A percentile compares a stretch with the other conserved stretches of the same genome.
Conservation (phyloP, 2,797 vertebrate genomes). For the Pteronotus mesoamericanus region DNA sequence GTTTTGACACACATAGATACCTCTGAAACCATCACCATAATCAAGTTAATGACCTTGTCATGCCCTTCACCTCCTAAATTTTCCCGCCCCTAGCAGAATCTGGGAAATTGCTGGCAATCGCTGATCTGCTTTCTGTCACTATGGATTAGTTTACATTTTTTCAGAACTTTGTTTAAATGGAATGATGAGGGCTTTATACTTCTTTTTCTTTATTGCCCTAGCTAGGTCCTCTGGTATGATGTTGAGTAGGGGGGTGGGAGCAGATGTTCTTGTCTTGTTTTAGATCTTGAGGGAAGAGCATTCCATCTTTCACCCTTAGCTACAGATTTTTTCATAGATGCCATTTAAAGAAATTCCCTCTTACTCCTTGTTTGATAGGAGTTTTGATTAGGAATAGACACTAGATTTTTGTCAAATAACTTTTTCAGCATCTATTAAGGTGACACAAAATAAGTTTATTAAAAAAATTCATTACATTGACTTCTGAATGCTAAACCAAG, state of each 20-base stretch:
- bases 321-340: not conserved
- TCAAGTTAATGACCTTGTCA: not conserved
- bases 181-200: not conserved
- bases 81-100: not conserved
- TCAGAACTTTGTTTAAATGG: not conserved
- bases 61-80: not conserved
- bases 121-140: not conserved
- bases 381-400: not conserved
- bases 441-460: not conserved
- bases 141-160: not conserved
- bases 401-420: not conserved
- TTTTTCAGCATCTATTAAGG: not conserved
- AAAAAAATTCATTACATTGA: not conserved
- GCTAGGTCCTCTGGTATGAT: not conserved
- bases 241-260: not conserved
- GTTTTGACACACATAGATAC: not conserved
- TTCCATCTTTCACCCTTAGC: not conserved
- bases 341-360: not conserved
- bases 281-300: not conserved
- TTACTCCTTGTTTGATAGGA: not conserved
- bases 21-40: not conserved
- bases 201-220: not conserved
- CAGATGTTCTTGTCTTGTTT: not conserved
- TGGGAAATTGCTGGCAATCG: not conserved
- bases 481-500: not conserved